Evolutionary conservation across 2,113 vertebrate species (phyloP), one percentile per base, ranked within the genome.

Genomic region (Pampusana beccarii): DNA sequence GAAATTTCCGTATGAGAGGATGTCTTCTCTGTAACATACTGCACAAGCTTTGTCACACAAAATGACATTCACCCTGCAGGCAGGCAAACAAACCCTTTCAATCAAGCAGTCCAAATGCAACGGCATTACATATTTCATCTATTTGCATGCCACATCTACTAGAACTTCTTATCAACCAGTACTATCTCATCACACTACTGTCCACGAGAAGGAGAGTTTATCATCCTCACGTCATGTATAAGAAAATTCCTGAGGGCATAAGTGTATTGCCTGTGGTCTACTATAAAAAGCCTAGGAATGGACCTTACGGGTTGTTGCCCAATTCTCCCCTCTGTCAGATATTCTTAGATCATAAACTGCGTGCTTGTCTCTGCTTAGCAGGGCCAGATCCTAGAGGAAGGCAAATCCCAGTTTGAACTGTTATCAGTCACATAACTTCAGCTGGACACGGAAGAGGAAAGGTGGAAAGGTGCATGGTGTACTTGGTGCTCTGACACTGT

Each of bases 71-170:
- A 70, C 60, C 79, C 75, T 83, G 58, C 71, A 64, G 67, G 69
- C 46, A 90, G 42, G 36, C 75, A 94, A 80, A 73, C 72, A 80
- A 95, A 56, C 51, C 51, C 69, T 70, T 95, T 85, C 72, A 91
- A 73, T 80, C 78, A 88, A 72, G 54, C 33, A 88, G 42, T 24
- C 33, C 67, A 74, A 93, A 88, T 67, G 60, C 64, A 80, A 15
- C 20, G n/a, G 18, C 40, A 61, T 88, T 62, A 80, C 62, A 25
- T 38, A 60, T 90, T 81, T 88, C 69, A 73, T 48, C 33, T 73
- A 56, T 80, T 90, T 91, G 62, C 67, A 78, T 56, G 69, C 29
- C 75, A 70, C 46, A 53, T 83, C 51, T 42, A 2, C 56, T 46
- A 74, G 67, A 77, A 56, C 26, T 64, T 83, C 44, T 33, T 48